These are phyloP conservation scores for Melolontha melolontha DNA, from an alignment of 2,888 invertebrate genomes.

Conservation along the genomic window DNA sequence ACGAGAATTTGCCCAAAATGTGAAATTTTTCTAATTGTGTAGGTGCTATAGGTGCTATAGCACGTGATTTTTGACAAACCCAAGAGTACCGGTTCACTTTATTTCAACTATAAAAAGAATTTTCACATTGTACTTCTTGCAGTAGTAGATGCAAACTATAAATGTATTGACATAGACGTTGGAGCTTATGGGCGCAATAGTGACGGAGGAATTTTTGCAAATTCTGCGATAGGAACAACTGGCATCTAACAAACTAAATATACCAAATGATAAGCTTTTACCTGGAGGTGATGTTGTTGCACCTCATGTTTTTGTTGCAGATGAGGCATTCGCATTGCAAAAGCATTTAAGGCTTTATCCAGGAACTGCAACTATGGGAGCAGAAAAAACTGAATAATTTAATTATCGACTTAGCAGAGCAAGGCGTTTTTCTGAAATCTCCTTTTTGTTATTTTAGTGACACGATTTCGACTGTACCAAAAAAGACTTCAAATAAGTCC, in stretches of 20 bases:
- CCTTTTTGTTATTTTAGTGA: constrained; percentile 20
- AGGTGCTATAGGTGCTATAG: constrained; percentile 22
- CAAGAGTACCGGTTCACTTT: not conserved
- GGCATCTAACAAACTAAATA: too few relatives aligned
- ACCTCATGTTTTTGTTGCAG: constrained; percentile 20
- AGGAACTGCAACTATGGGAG: not conserved
- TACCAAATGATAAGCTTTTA: too few relatives aligned
- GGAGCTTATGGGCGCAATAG: constrained; percentile 18
- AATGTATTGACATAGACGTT: constrained; percentile 17
- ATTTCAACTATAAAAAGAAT: constrained; percentile 15
- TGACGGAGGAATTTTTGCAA: constrained; percentile 25
- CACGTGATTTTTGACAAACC: constrained; percentile 23
- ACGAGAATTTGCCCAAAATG: constrained; percentile 1
- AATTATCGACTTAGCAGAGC: constrained; percentile 28
- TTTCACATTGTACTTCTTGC: constrained; percentile 9
- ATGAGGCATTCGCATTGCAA: constrained; percentile 25
- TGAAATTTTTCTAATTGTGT: constrained; percentile 30
- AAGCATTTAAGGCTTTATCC: constrained; percentile 9
- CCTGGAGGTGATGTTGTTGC: not conserved
- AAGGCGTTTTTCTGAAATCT: constrained; percentile 24
- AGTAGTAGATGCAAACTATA: constrained; percentile 27
- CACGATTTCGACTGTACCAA: not conserved
- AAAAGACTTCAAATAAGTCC: not conserved
- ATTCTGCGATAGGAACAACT: not conserved
- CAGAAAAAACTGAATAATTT: not conserved